Percentiles rank a stretch among this genome's conserved stretches.
Conservation (phyloP, 2,113 vertebrate genomes). For the Poicephalus gulielmi region DNA sequence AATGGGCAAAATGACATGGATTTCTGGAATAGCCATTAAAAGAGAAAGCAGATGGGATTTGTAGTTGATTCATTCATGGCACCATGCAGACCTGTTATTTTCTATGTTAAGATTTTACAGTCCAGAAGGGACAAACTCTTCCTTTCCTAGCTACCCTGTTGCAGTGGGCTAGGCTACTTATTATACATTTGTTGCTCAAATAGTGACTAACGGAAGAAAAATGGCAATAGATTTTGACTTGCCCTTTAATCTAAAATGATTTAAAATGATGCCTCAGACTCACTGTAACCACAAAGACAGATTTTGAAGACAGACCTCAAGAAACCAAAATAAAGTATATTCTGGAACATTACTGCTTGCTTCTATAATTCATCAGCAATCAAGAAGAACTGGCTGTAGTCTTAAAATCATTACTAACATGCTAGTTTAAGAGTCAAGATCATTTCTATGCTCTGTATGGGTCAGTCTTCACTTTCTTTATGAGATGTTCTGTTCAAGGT, state of each 20-base stretch:
- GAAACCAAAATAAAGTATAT: background rate
- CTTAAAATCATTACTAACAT: background rate
- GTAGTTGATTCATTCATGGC: background rate
- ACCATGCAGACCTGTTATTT: background rate
- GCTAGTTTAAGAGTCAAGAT: background rate
- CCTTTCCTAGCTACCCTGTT: background rate
- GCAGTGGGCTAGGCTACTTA: background rate
- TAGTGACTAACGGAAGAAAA: background rate
- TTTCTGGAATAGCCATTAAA: background rate
- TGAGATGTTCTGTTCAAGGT: background rate
- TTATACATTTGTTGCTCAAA: background rate
- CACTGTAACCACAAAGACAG: background rate
- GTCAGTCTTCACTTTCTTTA: background rate
- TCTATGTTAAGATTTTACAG: background rate
- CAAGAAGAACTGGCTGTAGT: background rate
- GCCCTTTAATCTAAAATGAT: background rate
- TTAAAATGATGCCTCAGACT: background rate
- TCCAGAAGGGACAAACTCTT: background rate
- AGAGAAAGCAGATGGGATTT: background rate
- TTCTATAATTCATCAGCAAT: slow-evolving; percentile 10
- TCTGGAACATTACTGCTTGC: background rate
- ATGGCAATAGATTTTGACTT: background rate
- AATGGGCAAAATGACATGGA: background rate
- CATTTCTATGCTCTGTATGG: background rate
- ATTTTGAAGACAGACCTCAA: background rate